phyloP scores from a whole-genome alignment of 2,888 invertebrate species.

The Drosophila pseudotalamancana region DNA sequence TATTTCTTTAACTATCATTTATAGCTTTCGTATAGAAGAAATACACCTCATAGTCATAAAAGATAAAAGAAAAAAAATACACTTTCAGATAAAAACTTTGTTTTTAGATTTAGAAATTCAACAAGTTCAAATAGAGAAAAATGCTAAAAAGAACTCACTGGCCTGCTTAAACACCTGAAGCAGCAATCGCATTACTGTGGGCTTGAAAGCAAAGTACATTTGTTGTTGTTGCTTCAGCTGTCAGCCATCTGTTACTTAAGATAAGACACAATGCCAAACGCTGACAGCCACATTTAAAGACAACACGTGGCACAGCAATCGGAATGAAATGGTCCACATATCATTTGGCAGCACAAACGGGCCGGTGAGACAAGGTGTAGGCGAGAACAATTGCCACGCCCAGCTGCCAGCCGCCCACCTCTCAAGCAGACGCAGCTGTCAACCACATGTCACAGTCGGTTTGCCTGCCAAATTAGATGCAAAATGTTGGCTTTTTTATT shows the following conservation, averaged over 20 bases:
- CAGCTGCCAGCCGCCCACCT: neutral
- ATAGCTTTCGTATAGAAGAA: too few species aligned
- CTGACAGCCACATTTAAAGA: constrained; percentile 41
- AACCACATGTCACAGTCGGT: constrained; percentile 36
- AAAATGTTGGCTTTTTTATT: constrained; percentile 38
- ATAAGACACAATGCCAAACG: constrained; percentile 38
- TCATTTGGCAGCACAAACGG: constrained; percentile 25
- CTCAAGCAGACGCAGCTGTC: constrained; percentile 2
- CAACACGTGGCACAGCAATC: constrained; percentile 17
- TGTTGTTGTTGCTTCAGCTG: neutral
- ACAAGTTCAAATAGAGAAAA: too few species aligned
- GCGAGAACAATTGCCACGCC: constrained; percentile 32
- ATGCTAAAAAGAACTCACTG: too few species aligned
- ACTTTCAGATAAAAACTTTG: too few species aligned
- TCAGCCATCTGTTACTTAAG: constrained; percentile 8
- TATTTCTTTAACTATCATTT: too few species aligned
- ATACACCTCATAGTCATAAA: too few species aligned
- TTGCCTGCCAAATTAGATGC: constrained; percentile 40
- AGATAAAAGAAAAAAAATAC: too few species aligned
- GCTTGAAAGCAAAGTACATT: neutral
- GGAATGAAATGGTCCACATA: constrained; percentile 28
- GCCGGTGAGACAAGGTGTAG: constrained; percentile 25
- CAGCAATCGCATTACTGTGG: neutral
- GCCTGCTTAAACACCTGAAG: neutral
- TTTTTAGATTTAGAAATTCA: too few species aligned